Evolutionary conservation across 2,888 invertebrate species (phyloP).

Genomic region (Pseudococcus longispinus): DNA sequence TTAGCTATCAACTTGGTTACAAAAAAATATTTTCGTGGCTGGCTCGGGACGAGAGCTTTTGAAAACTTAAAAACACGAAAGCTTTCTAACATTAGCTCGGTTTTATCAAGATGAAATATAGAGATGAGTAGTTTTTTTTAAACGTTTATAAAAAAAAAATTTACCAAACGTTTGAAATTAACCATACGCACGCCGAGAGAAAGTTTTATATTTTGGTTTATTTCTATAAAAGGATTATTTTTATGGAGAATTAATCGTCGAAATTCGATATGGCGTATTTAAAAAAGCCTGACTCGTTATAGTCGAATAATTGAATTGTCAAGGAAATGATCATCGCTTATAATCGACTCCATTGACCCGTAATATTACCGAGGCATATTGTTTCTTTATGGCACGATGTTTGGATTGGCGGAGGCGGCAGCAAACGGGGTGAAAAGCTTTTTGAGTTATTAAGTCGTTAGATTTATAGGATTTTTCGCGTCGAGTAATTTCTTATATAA

Average conservation of each 20-base stretch:
- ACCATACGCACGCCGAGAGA: background rate
- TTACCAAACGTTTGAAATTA: background rate
- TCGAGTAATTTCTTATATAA: background rate
- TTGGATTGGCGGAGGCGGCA: background rate
- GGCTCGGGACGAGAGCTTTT: background rate
- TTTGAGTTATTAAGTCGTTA: background rate
- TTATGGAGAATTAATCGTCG: background rate
- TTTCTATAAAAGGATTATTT: background rate
- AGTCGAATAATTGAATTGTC: slow-evolving; percentile 15
- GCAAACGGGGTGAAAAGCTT: background rate
- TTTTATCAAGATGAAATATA: background rate
- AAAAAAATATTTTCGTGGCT: background rate
- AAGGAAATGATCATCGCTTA: background rate
- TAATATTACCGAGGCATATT: background rate
- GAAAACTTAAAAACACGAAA: background rate
- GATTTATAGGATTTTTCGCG: background rate
- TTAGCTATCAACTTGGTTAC: background rate
- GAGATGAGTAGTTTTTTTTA: background rate
- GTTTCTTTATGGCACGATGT: background rate
- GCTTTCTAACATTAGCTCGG: background rate
- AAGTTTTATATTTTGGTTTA: background rate
- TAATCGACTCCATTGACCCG: slow-evolving; percentile 12
- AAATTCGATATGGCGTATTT: background rate
- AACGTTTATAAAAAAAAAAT: background rate
- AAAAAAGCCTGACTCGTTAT: background rate